phyloP scores from a whole-genome alignment of 2,113 vertebrate species.

The Osmerus mordax region DNA sequence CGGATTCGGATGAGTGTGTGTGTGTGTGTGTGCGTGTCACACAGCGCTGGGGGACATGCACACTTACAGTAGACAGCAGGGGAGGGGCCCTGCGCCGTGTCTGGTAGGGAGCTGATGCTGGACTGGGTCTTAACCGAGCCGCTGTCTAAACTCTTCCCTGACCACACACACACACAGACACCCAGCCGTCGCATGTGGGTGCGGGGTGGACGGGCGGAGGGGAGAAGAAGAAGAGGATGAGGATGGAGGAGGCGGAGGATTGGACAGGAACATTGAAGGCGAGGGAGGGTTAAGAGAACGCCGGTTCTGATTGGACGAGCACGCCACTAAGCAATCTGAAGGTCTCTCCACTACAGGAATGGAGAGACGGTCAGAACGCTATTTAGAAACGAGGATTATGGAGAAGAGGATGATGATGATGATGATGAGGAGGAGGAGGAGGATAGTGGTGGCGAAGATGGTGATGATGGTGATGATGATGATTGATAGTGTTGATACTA shows the following conservation, averaged over 20 bases:
- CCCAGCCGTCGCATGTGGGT: not conserved
- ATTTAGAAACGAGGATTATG: no score
- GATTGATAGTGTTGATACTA: not conserved
- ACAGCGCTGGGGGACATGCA: slow-evolving; percentile 34
- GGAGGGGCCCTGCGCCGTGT: slow-evolving; percentile 58
- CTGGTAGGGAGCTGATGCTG: slow-evolving; percentile 65
- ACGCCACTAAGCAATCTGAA: no score
- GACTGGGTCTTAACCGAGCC: slow-evolving; percentile 66
- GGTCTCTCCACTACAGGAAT: no score
- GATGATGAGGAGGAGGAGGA: not conserved
- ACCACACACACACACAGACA: slow-evolving; percentile 26
- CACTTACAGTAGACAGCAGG: slow-evolving; percentile 70
- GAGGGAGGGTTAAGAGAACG: not conserved
- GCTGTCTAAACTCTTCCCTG: slow-evolving; percentile 70
- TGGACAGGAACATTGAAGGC: not conserved
- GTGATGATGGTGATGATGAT: not conserved
- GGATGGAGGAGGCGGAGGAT: not conserved
- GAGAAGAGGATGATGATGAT: no score
- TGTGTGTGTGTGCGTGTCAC: slow-evolving; percentile 1
- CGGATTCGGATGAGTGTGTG: not conserved
- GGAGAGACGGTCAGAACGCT: no score
- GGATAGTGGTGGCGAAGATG: not conserved
- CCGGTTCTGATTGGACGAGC: not conserved
- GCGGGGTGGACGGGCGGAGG: slow-evolving; percentile 11
- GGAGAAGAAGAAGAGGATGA: not conserved